Evolutionary conservation across 2,797 vertebrate species (phyloP).

Genomic region (Typhlichthys eigenmanni): DNA sequence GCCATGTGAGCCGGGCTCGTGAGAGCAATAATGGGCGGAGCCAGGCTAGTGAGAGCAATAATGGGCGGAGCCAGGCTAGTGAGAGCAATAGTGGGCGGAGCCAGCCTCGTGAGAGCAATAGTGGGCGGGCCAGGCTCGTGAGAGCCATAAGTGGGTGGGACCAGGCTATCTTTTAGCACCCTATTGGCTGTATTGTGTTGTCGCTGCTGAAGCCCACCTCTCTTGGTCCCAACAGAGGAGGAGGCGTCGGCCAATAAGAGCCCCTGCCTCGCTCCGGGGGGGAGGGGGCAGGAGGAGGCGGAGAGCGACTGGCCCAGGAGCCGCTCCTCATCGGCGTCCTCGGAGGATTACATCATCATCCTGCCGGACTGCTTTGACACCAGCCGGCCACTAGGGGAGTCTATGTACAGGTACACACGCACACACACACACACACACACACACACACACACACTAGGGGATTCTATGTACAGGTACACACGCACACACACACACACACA

Average conservation of each 20-base stretch:
- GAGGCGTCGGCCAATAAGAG: conserved; percentile 47
- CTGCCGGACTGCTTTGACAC: conserved; percentile 97
- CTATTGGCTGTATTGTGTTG: not conserved
- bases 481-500: conserved; percentile 1
- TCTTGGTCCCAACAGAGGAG: not conserved
- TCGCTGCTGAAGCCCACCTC: not conserved
- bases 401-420: conserved; percentile 80
- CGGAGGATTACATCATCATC: conserved; percentile 94
- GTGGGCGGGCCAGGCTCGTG: too few relatives aligned
- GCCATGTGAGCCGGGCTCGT: too few relatives aligned
- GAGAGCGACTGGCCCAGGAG: conserved; percentile 79
- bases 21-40: too few relatives aligned
- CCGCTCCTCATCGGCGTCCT: conserved; percentile 87
- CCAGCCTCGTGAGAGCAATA: too few relatives aligned
- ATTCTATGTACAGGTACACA: conserved; percentile 40
- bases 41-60: too few relatives aligned
- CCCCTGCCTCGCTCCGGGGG: conserved; percentile 33
- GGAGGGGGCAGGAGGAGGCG: conserved; percentile 20
- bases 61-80: too few relatives aligned
- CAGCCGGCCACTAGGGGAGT: conserved; percentile 89
- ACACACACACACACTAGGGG: too few relatives aligned
- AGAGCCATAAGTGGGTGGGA: too few relatives aligned
- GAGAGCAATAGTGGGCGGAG: too few relatives aligned
- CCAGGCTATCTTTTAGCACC: too few relatives aligned
- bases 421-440: not conserved